Conservation (phyloP, 2,797 vertebrate species). For the Hirundo rustica region DNA sequence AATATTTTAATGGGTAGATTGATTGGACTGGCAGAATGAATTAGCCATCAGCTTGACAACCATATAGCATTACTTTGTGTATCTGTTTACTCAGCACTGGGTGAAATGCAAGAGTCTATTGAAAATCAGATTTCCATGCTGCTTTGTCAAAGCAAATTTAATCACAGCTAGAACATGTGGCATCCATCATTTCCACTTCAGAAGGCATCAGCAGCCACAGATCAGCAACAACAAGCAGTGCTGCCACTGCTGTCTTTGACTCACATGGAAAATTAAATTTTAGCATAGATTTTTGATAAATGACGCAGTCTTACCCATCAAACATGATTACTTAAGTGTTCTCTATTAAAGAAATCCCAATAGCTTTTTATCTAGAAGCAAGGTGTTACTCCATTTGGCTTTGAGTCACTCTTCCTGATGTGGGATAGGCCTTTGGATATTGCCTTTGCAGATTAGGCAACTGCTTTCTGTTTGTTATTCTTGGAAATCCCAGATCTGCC, state of each 20-base stretch:
- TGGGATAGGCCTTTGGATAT: not conserved
- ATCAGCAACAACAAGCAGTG: conserved; percentile 71
- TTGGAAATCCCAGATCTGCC: not conserved
- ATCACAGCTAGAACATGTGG: conserved; percentile 78
- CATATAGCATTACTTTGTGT: conserved; percentile 70
- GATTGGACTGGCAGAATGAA: conserved; percentile 78
- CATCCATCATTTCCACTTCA: conserved; percentile 84
- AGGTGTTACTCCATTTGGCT: conserved; percentile 55
- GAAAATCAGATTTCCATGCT: conserved; percentile 82
- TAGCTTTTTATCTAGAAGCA: conserved; percentile 44
- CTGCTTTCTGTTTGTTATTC: not conserved
- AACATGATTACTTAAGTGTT: conserved; percentile 76
- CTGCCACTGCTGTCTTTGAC: conserved; percentile 71
- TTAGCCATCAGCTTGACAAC: conserved; percentile 74
- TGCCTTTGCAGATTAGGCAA: not conserved
- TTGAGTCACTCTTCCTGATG: conserved; percentile 32
- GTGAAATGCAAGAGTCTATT: conserved; percentile 76
- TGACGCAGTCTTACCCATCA: conserved; percentile 68
- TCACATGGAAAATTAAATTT: conserved; percentile 79
- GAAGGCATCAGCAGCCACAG: conserved; percentile 73
- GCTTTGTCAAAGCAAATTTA: conserved; percentile 83
- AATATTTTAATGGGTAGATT: conserved; percentile 78
- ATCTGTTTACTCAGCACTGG: conserved; percentile 82
- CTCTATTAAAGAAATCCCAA: conserved; percentile 68
- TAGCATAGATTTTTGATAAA: conserved; percentile 79